A percentile compares a stretch with the other conserved stretches of the same genome.
Evolutionary conservation across 2,113 vertebrate species (phyloP).

Genomic region (Psophia crepitans): DNA sequence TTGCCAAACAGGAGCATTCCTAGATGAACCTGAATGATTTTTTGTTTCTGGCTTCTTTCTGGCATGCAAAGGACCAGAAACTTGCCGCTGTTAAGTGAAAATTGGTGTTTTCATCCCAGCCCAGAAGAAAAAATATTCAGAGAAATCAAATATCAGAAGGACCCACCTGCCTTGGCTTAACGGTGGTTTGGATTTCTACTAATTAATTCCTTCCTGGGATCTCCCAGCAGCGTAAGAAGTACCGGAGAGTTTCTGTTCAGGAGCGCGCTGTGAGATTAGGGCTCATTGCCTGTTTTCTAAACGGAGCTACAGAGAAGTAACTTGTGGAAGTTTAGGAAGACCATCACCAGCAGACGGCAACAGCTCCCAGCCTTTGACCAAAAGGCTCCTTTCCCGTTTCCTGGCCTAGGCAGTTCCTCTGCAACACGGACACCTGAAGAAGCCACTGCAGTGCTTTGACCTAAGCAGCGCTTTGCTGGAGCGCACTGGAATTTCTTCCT

Average conservation of each 20-base stretch:
- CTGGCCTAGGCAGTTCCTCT: accelerated
- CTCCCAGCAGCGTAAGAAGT: background rate
- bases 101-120: background rate
- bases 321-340: background rate
- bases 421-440: background rate
- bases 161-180: background rate
- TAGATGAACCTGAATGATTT: background rate
- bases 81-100: background rate
- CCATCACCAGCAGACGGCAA: background rate
- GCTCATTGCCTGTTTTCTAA: background rate
- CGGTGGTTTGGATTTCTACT: background rate
- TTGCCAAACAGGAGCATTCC: background rate
- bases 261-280: background rate
- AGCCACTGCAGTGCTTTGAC: background rate
- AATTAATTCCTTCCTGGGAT: background rate
- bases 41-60: background rate
- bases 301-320: background rate
- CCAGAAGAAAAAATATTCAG: background rate
- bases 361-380: background rate
- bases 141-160: background rate
- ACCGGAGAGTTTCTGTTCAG: background rate
- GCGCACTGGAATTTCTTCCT: background rate
- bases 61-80: background rate
- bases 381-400: background rate
- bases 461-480: accelerated